Conservation (phyloP, 2,113 vertebrate genomes). For the Poeciliopsis turrubarensis region DNA sequence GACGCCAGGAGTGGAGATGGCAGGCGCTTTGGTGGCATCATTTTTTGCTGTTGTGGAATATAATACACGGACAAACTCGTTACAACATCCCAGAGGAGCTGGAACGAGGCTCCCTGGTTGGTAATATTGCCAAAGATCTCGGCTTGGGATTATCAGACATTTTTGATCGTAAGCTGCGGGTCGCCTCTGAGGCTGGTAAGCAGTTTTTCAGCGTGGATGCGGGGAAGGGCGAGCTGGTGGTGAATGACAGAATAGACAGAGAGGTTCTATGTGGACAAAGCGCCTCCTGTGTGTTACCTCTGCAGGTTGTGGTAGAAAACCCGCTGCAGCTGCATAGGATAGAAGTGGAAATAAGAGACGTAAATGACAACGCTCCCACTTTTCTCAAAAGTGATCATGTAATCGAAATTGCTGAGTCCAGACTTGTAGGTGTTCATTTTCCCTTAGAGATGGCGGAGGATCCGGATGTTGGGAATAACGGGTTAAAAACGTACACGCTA, state of each 20-base stretch:
- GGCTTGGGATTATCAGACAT: constrained; percentile 80
- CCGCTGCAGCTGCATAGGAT: constrained; percentile 70
- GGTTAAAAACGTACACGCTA: constrained; percentile 61
- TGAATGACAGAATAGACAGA: constrained; percentile 84
- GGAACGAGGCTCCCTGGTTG: constrained; percentile 77
- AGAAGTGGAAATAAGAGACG: constrained; percentile 82
- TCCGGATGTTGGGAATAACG: constrained; percentile 68
- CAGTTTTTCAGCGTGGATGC: constrained; percentile 82
- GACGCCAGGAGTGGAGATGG: constrained; percentile 61
- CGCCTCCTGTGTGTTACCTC: constrained; percentile 76
- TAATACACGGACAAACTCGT: constrained; percentile 67
- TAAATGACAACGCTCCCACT: constrained; percentile 83
- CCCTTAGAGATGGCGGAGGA: constrained; percentile 63
- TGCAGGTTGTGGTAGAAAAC: constrained; percentile 80
- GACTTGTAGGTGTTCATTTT: constrained; percentile 60
- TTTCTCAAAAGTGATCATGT: constrained; percentile 29
- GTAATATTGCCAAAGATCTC: constrained; percentile 82
- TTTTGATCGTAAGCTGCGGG: constrained; percentile 77
- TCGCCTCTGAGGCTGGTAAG: constrained; percentile 79
- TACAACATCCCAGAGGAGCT: constrained; percentile 81
- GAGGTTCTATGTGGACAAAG: constrained; percentile 84
- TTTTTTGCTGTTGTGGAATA: constrained; percentile 71
- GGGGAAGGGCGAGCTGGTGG: constrained; percentile 80
- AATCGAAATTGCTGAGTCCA: constrained; percentile 64
- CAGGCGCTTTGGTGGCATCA: constrained; percentile 58